phyloP scores from a whole-genome alignment of 2,797 vertebrate species.

The Micromesistius poutassou region DNA sequence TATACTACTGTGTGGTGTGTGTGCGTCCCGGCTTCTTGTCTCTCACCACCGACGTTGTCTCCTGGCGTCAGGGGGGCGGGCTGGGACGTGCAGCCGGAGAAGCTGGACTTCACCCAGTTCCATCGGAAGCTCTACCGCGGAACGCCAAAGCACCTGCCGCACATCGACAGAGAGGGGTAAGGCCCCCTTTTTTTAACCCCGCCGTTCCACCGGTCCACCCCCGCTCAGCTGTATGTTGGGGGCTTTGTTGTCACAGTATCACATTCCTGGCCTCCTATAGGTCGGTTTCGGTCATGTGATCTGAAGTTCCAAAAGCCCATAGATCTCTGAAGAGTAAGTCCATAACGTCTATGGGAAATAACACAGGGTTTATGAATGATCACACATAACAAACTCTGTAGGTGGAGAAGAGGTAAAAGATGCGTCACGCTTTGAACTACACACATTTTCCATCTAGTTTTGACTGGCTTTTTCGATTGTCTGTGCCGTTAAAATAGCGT shows the following conservation, averaged over 20 bases:
- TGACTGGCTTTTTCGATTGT: too few species aligned
- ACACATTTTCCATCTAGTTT: too few species aligned
- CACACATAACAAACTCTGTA: too few species aligned
- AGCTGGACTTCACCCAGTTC: slow-evolving; percentile 94
- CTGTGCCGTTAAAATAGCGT: too few species aligned
- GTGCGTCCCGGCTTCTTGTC: not conserved
- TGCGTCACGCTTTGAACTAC: too few species aligned
- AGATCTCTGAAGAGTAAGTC: too few species aligned
- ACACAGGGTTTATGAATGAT: too few species aligned
- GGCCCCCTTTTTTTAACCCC: not conserved
- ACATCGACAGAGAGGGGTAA: slow-evolving; percentile 94
- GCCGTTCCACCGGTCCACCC: not conserved
- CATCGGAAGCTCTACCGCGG: slow-evolving; percentile 83
- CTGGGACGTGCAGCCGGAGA: slow-evolving; percentile 96
- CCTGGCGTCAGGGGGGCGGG: slow-evolving; percentile 78
- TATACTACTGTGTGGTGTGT: not conserved
- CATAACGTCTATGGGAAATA: too few species aligned
- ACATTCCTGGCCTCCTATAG: not conserved
- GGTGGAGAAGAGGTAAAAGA: too few species aligned
- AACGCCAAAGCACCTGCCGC: slow-evolving; percentile 86
- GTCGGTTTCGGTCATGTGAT: not conserved
- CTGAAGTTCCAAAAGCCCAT: not conserved
- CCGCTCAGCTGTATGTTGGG: not conserved
- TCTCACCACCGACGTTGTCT: not conserved
- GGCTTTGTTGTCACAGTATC: not conserved